phyloP scores from a whole-genome alignment of 2,797 vertebrate genomes.

The Microchirus variegatus region DNA sequence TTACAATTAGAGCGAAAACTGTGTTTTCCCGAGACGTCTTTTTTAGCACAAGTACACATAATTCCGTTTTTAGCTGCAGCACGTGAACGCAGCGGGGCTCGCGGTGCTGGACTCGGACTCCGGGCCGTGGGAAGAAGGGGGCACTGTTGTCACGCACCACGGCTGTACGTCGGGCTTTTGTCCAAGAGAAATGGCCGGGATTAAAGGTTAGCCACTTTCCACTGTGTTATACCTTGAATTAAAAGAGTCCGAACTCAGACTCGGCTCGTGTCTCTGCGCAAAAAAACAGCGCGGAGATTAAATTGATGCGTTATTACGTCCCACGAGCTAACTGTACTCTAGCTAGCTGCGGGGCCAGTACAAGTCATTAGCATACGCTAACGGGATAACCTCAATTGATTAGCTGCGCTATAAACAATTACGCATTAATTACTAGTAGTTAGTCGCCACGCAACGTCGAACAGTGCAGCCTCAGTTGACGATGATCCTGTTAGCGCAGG shows the following conservation, averaged over 20 bases:
- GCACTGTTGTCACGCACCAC: constrained; percentile 63
- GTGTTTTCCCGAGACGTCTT: no score
- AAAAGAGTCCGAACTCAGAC: not conserved
- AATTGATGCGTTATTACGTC: not conserved
- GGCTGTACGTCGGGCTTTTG: constrained; percentile 65
- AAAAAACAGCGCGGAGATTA: no score
- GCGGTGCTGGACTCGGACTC: constrained; percentile 1
- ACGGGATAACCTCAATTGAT: not conserved
- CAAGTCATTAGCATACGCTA: constrained; percentile 46
- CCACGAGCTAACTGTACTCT: constrained; percentile 23
- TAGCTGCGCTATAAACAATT: not conserved
- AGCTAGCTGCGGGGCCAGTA: constrained; percentile 51
- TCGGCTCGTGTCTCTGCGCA: no score
- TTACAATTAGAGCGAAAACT: no score
- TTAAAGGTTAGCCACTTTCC: constrained; percentile 71
- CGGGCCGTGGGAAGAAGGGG: constrained; percentile 26
- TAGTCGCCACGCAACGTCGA: rapidly evolving
- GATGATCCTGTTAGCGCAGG: no score
- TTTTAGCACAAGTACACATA: rapidly evolving
- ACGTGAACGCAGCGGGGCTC: constrained; percentile 14
- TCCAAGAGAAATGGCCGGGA: constrained; percentile 79
- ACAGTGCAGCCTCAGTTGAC: not conserved
- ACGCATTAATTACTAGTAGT: not conserved
- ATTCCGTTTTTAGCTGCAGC: not conserved
- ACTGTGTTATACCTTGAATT: rapidly evolving